Conservation (phyloP, 1,140 invertebrate genomes). For the Aphelenchoides fujianensis region DNA sequence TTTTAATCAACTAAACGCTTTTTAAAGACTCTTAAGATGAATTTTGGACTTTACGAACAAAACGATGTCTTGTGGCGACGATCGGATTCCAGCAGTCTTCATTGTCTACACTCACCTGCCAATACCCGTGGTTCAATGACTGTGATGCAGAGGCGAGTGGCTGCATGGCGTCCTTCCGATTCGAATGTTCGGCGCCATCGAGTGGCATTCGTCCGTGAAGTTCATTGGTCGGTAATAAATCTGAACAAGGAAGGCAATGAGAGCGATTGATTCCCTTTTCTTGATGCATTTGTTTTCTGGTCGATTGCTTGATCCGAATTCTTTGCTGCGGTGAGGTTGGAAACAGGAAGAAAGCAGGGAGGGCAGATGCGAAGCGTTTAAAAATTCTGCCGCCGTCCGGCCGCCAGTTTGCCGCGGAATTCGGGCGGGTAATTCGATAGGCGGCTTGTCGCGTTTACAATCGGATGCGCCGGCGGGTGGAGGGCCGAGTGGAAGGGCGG, state of each 20-base stretch:
- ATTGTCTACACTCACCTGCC: conserved; percentile 48
- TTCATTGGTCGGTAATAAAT: conserved; percentile 58
- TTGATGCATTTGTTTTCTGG: too few species aligned
- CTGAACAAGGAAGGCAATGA: too few species aligned
- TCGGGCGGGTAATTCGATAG: conserved; percentile 1
- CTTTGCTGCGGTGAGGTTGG: neutral
- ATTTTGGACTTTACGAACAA: conserved; percentile 21
- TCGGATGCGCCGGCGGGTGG: neutral
- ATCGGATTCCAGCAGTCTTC: too few species aligned
- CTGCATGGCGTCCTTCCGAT: conserved; percentile 51
- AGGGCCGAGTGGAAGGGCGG: too few species aligned
- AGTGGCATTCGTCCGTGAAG: conserved; percentile 58
- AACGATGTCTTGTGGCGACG: neutral
- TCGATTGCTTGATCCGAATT: too few species aligned
- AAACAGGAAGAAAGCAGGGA: neutral
- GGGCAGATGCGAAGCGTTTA: neutral
- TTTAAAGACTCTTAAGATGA: neutral
- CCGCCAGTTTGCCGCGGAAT: neutral
- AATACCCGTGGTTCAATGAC: conserved; percentile 54
- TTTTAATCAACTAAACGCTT: neutral
- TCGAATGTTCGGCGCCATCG: conserved; percentile 33
- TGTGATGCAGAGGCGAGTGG: conserved; percentile 57
- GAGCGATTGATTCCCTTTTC: too few species aligned
- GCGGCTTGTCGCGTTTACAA: neutral
- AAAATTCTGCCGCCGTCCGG: too few species aligned